Evolutionary conservation across 2,888 invertebrate genomes (phyloP).

Genomic region (Macrosiphum euphorbiae): DNA sequence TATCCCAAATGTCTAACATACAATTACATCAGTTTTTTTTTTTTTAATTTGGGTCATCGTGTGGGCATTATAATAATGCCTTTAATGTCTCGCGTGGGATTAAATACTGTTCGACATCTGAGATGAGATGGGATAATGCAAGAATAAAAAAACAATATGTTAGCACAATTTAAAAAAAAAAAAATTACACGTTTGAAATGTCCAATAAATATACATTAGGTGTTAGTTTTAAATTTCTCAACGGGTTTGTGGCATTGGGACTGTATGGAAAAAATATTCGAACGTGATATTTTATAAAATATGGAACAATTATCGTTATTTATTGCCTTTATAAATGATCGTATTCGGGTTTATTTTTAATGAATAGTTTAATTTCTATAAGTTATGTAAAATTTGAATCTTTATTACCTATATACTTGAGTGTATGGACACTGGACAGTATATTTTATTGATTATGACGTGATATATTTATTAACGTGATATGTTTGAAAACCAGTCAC

Average conservation of each 20-base stretch:
- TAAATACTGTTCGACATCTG: conserved; percentile 28
- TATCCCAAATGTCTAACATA: neutral
- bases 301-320: neutral
- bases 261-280: neutral
- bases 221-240: conserved; percentile 18
- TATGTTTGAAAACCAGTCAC: neutral
- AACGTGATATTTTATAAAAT: neutral
- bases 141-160: conserved; percentile 28
- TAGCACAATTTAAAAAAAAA: neutral
- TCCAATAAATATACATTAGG: conserved; percentile 27
- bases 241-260: neutral
- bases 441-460: neutral
- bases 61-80: conserved; percentile 55
- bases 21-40: conserved; percentile 36
- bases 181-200: neutral
- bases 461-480: neutral
- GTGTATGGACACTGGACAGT: neutral
- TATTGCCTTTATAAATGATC: neutral
- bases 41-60: conserved; percentile 55
- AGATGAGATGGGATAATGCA: conserved; percentile 17
- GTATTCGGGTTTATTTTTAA: neutral
- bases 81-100: conserved; percentile 32
- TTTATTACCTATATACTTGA: neutral
- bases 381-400: neutral
- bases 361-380: neutral